phyloP scores from a whole-genome alignment of 2,113 vertebrate genomes.

The Progne subis region DNA sequence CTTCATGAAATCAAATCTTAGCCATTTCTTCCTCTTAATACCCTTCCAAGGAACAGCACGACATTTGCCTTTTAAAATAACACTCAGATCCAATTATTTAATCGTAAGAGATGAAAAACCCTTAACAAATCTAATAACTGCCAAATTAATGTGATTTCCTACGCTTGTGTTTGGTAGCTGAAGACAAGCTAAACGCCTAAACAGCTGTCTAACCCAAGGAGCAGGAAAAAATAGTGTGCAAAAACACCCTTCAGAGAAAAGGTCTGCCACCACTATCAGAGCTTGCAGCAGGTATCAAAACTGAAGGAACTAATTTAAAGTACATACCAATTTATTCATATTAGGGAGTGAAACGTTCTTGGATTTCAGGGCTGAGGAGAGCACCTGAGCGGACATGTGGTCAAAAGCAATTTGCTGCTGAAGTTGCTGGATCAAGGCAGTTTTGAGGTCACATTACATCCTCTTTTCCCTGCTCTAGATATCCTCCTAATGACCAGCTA shows the following conservation, averaged over 20 bases:
- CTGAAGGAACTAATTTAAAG: neutral
- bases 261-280: neutral
- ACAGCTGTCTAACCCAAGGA: neutral
- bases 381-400: neutral
- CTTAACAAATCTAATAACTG: slow-evolving; percentile 49
- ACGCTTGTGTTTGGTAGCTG: neutral
- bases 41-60: neutral
- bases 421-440: neutral
- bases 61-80: slow-evolving; percentile 35
- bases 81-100: slow-evolving; percentile 19
- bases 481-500: neutral
- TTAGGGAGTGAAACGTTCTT: neutral
- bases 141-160: slow-evolving; percentile 36
- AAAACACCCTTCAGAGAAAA: neutral
- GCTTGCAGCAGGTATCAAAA: neutral
- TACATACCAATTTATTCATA: neutral
- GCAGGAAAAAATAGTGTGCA: neutral
- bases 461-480: neutral
- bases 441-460: neutral
- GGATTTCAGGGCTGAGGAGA: neutral
- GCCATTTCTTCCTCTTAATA: neutral
- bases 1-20: neutral
- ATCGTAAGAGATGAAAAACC: slow-evolving; percentile 5
- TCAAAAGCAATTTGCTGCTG: neutral
- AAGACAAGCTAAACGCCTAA: neutral